Conservation (phyloP, 1,140 invertebrate species). For the Panagrolaimus sp. region DNA sequence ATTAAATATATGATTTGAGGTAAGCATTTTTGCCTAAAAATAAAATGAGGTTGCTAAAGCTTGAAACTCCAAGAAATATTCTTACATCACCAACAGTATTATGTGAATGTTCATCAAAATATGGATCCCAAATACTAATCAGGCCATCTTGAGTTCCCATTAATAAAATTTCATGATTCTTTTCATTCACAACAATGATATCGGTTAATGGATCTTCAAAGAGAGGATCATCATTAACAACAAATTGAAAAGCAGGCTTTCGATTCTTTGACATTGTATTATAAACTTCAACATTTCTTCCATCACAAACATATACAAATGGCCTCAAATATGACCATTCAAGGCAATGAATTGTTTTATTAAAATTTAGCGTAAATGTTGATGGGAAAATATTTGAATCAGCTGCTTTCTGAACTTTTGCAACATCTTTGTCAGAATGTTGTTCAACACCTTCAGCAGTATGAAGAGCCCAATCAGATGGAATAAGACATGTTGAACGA, state of each 20-base stretch:
- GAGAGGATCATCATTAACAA: constrained; percentile 10
- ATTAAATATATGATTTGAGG: constrained; percentile 44
- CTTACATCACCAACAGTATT: neutral
- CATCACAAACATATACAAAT: constrained; percentile 8
- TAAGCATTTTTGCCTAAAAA: constrained; percentile 39
- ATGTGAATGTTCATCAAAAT: constrained; percentile 39
- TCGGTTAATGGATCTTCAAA: constrained; percentile 42
- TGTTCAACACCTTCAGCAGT: constrained; percentile 47
- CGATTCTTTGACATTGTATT: neutral
- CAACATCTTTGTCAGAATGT: constrained; percentile 34
- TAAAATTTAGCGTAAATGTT: neutral
- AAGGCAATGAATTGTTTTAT: neutral
- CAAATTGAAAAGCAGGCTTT: no score
- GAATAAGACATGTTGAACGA: constrained; percentile 32
- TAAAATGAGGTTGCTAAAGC: no score
- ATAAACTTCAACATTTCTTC: neutral
- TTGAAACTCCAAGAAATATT: no score
- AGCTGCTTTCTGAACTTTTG: neutral
- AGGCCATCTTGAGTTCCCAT: constrained; percentile 45
- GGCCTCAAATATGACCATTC: constrained; percentile 2
- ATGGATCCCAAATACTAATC: constrained; percentile 50
- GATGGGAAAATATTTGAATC: neutral
- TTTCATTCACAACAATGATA: constrained; percentile 45
- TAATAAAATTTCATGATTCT: constrained; percentile 49
- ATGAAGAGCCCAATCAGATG: constrained; percentile 51